Conservation (phyloP, 2,888 invertebrate species). For the Aplocera efformata region DNA sequence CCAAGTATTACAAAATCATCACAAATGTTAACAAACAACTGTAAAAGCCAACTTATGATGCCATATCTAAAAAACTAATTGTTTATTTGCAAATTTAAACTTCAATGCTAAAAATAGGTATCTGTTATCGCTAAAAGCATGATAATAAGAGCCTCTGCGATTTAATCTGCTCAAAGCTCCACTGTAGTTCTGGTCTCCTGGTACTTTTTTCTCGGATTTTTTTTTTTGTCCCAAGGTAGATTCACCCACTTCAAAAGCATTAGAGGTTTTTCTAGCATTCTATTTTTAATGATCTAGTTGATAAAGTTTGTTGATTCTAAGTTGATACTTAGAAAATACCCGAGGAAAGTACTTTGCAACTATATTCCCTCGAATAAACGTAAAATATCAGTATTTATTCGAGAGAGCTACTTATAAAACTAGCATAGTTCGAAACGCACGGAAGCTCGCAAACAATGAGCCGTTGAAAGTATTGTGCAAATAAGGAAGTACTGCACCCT, state of each 20-base stretch:
- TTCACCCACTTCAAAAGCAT: constrained; percentile 17
- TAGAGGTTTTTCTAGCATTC: too few relatives aligned
- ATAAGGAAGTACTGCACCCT: constrained; percentile 60
- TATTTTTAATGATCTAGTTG: too few relatives aligned
- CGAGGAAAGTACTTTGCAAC: constrained; percentile 1
- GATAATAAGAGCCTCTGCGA: constrained; percentile 55
- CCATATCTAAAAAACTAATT: too few relatives aligned
- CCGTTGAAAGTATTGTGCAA: constrained; percentile 65
- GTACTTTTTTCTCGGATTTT: constrained; percentile 43
- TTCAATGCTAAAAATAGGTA: constrained; percentile 9
- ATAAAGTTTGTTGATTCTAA: too few relatives aligned
- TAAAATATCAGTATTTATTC: constrained; percentile 15
- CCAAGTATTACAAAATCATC: too few relatives aligned
- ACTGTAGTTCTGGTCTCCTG: constrained; percentile 40
- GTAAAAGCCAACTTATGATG: too few relatives aligned
- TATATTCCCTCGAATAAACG: constrained; percentile 8
- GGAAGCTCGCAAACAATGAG: constrained; percentile 53
- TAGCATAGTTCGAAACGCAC: constrained; percentile 30
- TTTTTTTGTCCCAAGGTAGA: constrained; percentile 14
- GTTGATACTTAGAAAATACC: constrained; percentile 6
- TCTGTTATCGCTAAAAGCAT: constrained; percentile 49
- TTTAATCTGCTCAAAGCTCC: constrained; percentile 57
- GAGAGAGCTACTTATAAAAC: constrained; percentile 20
- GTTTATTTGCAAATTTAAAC: too few relatives aligned
- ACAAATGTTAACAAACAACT: too few relatives aligned